Percentiles rank a stretch among this genome's conserved stretches.
phyloP scores from a whole-genome alignment of 2,888 invertebrate genomes.

The Drosophila histrio region DNA sequence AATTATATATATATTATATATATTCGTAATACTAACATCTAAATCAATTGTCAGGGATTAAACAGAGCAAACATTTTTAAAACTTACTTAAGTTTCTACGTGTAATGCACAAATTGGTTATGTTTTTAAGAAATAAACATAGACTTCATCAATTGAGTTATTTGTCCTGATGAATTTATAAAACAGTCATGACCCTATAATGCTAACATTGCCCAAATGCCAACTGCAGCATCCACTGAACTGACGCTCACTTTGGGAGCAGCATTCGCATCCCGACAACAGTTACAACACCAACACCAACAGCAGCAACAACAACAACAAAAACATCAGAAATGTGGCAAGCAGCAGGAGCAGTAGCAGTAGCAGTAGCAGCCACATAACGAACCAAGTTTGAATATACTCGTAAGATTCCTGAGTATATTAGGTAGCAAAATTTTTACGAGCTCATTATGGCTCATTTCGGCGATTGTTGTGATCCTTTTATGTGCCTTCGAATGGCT shows the following conservation, averaged over 20 bases:
- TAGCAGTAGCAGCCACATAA: slow-evolving; percentile 61
- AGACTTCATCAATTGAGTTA: background rate
- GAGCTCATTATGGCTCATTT: slow-evolving; percentile 85
- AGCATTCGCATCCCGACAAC: slow-evolving; percentile 40
- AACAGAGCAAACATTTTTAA: no score
- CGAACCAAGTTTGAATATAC: slow-evolving; percentile 79
- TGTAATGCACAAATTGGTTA: no score
- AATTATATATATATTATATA: no score
- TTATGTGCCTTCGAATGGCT: slow-evolving; percentile 84
- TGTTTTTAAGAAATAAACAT: background rate
- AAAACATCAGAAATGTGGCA: slow-evolving; percentile 8
- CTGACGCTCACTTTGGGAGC: slow-evolving; percentile 14
- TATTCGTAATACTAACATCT: no score
- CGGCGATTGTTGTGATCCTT: slow-evolving; percentile 85
- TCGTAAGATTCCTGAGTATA: slow-evolving; percentile 84
- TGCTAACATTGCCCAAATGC: slow-evolving; percentile 22
- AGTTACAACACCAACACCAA: slow-evolving; percentile 18
- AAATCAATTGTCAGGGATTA: no score
- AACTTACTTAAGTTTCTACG: no score
- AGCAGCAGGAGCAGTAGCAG: slow-evolving; percentile 26
- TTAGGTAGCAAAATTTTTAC: slow-evolving; percentile 85
- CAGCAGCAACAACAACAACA: slow-evolving; percentile 1
- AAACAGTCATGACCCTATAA: slow-evolving; percentile 40
- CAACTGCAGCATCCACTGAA: slow-evolving; percentile 41
- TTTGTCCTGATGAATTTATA: slow-evolving; percentile 33